Conservation (phyloP, 2,797 vertebrate genomes). For the Tangara arthus region DNA sequence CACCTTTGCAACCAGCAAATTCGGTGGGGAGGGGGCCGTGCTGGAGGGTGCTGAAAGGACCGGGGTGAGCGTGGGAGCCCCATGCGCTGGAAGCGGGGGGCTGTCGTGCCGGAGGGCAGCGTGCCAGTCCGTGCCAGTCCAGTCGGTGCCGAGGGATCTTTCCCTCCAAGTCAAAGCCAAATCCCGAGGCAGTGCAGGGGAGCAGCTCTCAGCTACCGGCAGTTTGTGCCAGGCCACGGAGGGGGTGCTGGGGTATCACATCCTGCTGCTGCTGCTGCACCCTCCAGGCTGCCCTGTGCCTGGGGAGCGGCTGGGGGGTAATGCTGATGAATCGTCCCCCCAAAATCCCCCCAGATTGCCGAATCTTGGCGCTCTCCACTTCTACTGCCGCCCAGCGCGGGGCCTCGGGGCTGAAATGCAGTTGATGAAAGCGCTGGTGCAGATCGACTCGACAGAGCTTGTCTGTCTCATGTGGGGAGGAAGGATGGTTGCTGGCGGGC, state of each 20-base stretch:
- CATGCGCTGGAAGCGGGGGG: rapidly evolving
- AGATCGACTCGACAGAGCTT: constrained; percentile 9
- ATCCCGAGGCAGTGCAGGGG: background rate
- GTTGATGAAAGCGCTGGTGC: background rate
- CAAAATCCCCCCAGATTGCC: background rate
- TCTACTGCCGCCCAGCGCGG: rapidly evolving
- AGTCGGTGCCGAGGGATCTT: background rate
- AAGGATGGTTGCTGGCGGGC: background rate
- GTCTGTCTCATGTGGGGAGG: background rate
- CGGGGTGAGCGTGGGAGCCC: rapidly evolving
- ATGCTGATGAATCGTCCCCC: rapidly evolving
- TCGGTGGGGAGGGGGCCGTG: background rate
- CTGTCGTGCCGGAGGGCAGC: rapidly evolving
- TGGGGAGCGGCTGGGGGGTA: rapidly evolving
- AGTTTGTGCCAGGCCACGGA: background rate
- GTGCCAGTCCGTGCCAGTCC: background rate
- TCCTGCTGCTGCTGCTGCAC: background rate
- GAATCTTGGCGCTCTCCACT: background rate
- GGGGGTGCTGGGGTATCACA: background rate
- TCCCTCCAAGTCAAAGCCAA: background rate
- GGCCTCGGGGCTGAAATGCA: constrained; percentile 11
- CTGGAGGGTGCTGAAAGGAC: rapidly evolving
- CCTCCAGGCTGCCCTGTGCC: rapidly evolving
- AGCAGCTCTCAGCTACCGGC: background rate
- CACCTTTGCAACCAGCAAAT: constrained; percentile 24